These are phyloP conservation scores for Chromis chromis DNA, from an alignment of 2,797 vertebrate genomes.

Conservation along the genomic window DNA sequence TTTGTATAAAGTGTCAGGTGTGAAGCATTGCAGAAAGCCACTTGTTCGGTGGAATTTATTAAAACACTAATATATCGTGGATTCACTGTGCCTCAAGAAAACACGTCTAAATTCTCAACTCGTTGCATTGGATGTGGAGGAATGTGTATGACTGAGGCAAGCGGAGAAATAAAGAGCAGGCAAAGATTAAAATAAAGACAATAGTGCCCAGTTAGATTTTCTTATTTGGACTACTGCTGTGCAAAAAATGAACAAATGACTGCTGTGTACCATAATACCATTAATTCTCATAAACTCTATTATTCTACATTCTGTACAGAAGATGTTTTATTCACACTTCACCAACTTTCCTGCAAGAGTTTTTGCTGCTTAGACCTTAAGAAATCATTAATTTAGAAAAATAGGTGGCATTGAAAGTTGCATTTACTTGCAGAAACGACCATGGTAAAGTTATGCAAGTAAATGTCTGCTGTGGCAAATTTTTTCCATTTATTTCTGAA, in stretches of 20 bases:
- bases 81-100: conserved; percentile 19
- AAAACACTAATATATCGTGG: conserved; percentile 28
- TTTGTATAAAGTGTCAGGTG: conserved; percentile 30
- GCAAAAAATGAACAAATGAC: conserved; percentile 1
- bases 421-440: not conserved
- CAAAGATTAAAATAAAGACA: conserved; percentile 13
- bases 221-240: not conserved
- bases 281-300: not conserved
- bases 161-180: conserved; percentile 10
- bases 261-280: conserved; percentile 6
- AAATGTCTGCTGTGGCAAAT: too few relatives aligned
- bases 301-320: not conserved
- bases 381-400: not conserved
- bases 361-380: not conserved
- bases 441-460: too few relatives aligned
- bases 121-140: not conserved
- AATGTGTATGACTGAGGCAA: conserved; percentile 8
- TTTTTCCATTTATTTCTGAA: too few relatives aligned
- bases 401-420: not conserved
- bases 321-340: not conserved
- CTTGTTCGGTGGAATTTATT: conserved; percentile 25
- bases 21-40: conserved; percentile 5
- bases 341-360: not conserved
- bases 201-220: not conserved
- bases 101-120: not conserved